These are phyloP conservation scores for Drosophila mauritiana DNA, from an alignment of 1,140 invertebrate species.

Conservation along the genomic window DNA sequence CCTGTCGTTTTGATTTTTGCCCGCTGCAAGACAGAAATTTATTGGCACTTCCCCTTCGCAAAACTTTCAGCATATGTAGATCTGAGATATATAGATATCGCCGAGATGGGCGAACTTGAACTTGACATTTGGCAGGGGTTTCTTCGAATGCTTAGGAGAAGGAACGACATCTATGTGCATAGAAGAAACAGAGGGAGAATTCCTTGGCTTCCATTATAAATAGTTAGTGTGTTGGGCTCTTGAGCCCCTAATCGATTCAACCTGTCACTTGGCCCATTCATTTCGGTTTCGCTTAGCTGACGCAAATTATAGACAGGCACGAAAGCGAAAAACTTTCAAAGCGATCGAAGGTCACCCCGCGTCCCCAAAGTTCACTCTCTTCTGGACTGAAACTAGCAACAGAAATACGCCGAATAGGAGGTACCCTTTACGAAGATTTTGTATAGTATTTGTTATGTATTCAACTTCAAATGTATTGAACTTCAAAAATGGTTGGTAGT, in stretches of 20 bases:
- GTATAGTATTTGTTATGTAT: too few relatives aligned
- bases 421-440: too few relatives aligned
- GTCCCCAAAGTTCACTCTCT: not conserved
- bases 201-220: conserved; percentile 4
- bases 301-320: conserved; percentile 26
- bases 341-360: conserved; percentile 25
- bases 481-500: too few relatives aligned
- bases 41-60: conserved; percentile 25
- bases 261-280: conserved; percentile 27
- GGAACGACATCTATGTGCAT: not conserved
- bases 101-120: conserved; percentile 43
- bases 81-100: not conserved
- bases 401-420: too few relatives aligned
- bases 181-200: not conserved
- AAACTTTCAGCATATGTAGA: conserved; percentile 2
- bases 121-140: conserved; percentile 56
- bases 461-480: too few relatives aligned
- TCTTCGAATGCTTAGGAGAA: not conserved
- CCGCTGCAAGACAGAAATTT: conserved; percentile 27
- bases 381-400: not conserved
- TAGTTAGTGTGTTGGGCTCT: not conserved
- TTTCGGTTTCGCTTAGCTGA: conserved; percentile 3
- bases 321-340: not conserved
- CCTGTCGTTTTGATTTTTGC: conserved; percentile 43
- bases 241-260: conserved; percentile 1